Evolutionary conservation across 2,888 invertebrate species (phyloP).

Genomic region (Hetaerina titia): DNA sequence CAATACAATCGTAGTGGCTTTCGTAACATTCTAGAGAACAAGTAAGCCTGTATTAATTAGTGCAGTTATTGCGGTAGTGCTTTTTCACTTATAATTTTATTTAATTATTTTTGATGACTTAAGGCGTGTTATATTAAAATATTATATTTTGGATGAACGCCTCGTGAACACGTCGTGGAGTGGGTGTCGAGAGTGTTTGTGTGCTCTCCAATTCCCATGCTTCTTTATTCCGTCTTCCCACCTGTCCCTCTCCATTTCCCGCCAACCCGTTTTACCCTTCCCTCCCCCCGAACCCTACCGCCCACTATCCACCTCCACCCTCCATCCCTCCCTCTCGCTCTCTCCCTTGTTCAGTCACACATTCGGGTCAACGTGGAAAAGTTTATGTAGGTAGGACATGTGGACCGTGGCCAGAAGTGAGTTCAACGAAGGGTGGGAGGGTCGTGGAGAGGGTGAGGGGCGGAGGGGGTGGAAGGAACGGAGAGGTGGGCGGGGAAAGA

Average conservation of each 20-base stretch:
- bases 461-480: not conserved
- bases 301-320: not conserved
- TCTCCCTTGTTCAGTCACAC: not conserved
- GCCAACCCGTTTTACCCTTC: not conserved
- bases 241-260: not conserved
- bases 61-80: no score
- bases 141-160: no score
- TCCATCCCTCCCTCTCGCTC: not conserved
- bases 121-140: no score
- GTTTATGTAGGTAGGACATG: constrained; percentile 46
- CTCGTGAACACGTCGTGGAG: no score
- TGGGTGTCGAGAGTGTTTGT: no score
- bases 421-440: not conserved
- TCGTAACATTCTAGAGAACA: no score
- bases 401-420: constrained; percentile 36
- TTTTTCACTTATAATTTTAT: no score
- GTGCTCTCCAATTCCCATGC: no score
- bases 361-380: constrained; percentile 32
- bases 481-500: not conserved
- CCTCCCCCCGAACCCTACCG: not conserved
- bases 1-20: no score
- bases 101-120: no score
- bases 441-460: constrained; percentile 19
- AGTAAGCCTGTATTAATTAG: no score
- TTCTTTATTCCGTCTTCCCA: no score